Percentiles rank a stretch among this genome's conserved stretches.
These are phyloP conservation scores for Megamerina dolium DNA, from an alignment of 2,888 invertebrate genomes.

Conservation along the genomic window DNA sequence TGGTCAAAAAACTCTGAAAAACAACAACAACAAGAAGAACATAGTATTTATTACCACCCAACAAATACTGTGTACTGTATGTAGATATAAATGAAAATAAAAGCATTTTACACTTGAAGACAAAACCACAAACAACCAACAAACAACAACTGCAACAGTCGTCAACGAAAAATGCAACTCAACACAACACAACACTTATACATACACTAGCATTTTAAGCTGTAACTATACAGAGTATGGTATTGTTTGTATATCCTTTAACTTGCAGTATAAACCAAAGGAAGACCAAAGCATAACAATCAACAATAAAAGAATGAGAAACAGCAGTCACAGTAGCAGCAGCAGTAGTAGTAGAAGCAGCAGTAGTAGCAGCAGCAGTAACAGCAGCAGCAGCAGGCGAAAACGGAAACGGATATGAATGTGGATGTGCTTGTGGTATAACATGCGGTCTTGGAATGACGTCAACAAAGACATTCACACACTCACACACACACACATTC, in stretches of 20 bases:
- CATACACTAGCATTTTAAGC: no score
- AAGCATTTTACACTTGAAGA: neutral
- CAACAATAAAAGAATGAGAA: neutral
- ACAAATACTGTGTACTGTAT: neutral
- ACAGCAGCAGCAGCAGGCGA: constrained; percentile 20
- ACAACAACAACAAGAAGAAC: neutral
- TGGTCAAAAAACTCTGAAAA: neutral
- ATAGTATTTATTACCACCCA: neutral
- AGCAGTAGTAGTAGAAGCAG: no score
- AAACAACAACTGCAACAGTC: no score
- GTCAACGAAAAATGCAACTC: neutral
- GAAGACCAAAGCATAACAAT: no score
- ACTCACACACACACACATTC: neutral
- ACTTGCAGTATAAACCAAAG: no score
- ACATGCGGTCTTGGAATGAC: constrained; percentile 8
- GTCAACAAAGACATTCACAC: constrained; percentile 24
- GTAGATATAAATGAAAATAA: neutral
- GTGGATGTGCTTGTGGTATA: no score
- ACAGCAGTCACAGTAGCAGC: neutral
- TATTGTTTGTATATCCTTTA: no score
- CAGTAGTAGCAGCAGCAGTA: constrained; percentile 2
- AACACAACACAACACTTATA: neutral
- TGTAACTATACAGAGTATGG: no score
- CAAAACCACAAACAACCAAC: constrained; percentile 1
- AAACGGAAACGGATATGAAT: constrained; percentile 1